These are phyloP conservation scores for Coptotermes formosanus DNA, from an alignment of 1,140 invertebrate genomes.

Conservation along the genomic window DNA sequence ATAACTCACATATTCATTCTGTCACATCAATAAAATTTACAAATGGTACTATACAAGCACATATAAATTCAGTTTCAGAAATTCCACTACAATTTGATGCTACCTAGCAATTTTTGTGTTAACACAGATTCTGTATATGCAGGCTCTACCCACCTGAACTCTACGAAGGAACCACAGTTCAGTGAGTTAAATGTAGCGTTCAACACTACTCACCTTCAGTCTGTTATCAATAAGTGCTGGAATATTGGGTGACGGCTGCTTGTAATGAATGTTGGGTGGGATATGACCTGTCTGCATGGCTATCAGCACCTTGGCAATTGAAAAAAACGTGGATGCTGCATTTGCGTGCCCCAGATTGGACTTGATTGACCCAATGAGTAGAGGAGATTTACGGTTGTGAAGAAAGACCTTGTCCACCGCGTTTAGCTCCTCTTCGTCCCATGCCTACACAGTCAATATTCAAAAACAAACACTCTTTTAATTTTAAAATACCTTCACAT, in stretches of 20 bases:
- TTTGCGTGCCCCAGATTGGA: slow-evolving; percentile 65
- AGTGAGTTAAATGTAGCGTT: not conserved
- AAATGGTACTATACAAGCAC: too few species aligned
- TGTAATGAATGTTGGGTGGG: slow-evolving; percentile 79
- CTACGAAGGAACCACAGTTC: too few species aligned
- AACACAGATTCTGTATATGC: not conserved
- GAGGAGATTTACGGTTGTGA: slow-evolving; percentile 48
- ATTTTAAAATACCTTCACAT: too few species aligned
- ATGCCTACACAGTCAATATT: not conserved
- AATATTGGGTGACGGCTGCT: slow-evolving; percentile 63
- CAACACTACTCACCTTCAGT: slow-evolving; percentile 55
- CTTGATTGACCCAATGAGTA: slow-evolving; percentile 62
- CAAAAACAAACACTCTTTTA: not conserved
- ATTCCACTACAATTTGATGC: too few species aligned
- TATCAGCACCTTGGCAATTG: slow-evolving; percentile 44
- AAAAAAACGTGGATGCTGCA: slow-evolving; percentile 52
- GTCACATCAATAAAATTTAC: too few species aligned
- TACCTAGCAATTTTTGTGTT: not conserved
- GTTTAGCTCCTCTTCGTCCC: slow-evolving; percentile 63
- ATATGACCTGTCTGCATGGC: slow-evolving; percentile 72
- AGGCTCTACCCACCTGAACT: too few species aligned
- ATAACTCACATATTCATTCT: too few species aligned
- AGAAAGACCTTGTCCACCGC: slow-evolving; percentile 62
- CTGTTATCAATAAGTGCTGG: slow-evolving; percentile 67
- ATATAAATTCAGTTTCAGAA: too few species aligned